Evolutionary conservation across 2,888 invertebrate genomes (phyloP), one percentile per base, ranked within the genome.

Genomic region (Rhamnusium bicolor): DNA sequence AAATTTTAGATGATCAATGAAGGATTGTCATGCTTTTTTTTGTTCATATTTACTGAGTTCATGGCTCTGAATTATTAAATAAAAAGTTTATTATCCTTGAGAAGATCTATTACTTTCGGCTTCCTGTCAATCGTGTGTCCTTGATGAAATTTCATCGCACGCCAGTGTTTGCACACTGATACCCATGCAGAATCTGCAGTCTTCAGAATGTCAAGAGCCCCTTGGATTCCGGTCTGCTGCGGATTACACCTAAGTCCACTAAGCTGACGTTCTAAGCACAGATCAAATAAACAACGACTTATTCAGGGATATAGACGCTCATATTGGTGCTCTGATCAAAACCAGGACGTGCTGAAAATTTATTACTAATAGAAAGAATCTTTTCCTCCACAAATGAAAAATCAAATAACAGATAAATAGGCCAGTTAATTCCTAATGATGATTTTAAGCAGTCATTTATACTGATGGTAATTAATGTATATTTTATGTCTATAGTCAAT

Each of bases 211-310:
- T 78, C 73, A 75, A 76, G 79, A 76, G 74, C 74, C 75, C 74
- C 71, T 72, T 68, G 58, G 72, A 79, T 76, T 72, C 73, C 72
- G 79, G 72, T 72, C 77, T 74, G 74, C 73, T 78, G 70, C 73
- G 79, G 79, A 79, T 79, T 79, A 79, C 72, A 14, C 68, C 75
- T 71, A 75, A 73, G 73, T 67, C 56, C 68, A 61, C 68, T 69
- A 79, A 76, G 68, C 73, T 71, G 75, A 75, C 73, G 74, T 73
- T 72, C 76, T 76, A 76, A 78, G 74, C 73, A 76, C 78, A 78
- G 72, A 79, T 79, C 77, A 78, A 79, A 78, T 76, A 73, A 74
- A 76, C 75, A 74, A 51, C 71, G 66, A 21, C 40, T 63, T 60
- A 49, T 69, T 19, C 61, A 54, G 32, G 27, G 29, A 49, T 53